These are phyloP conservation scores for Gopherus evgoodei DNA, from an alignment of 2,113 vertebrate genomes.

Conservation along the genomic window DNA sequence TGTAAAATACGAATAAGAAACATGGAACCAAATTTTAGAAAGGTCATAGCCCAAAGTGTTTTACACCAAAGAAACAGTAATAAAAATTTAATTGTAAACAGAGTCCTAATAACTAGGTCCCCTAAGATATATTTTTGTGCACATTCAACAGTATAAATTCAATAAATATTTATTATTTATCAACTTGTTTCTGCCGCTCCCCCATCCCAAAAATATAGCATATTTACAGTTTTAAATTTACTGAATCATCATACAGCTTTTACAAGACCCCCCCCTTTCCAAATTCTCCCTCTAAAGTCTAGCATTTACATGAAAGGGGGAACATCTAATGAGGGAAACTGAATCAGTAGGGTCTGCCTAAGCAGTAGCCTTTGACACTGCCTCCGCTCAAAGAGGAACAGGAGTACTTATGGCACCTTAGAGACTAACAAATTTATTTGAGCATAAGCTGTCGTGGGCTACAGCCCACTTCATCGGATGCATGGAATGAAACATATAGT, in stretches of 20 bases:
- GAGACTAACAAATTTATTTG: too few relatives aligned
- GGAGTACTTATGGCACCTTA: too few relatives aligned
- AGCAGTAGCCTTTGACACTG: background rate
- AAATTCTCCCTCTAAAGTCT: too few relatives aligned
- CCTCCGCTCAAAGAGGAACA: background rate
- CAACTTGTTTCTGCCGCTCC: background rate
- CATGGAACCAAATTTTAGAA: background rate
- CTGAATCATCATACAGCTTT: too few relatives aligned
- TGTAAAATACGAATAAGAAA: background rate
- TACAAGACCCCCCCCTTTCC: too few relatives aligned
- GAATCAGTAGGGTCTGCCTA: background rate
- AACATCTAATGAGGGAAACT: background rate
- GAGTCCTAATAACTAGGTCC: too few relatives aligned
- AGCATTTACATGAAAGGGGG: too few relatives aligned
- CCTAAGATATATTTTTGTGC: background rate
- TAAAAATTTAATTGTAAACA: too few relatives aligned
- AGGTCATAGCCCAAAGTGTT: background rate
- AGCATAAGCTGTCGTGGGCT: too few relatives aligned
- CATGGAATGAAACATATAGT: too few relatives aligned
- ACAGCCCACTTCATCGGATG: too few relatives aligned
- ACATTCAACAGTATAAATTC: background rate
- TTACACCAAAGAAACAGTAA: background rate
- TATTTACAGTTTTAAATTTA: too few relatives aligned
- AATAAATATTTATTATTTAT: accelerated
- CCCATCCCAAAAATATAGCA: background rate